These are phyloP conservation scores for Atractosteus spatula DNA, from an alignment of 2,113 vertebrate genomes.

Conservation along the genomic window DNA sequence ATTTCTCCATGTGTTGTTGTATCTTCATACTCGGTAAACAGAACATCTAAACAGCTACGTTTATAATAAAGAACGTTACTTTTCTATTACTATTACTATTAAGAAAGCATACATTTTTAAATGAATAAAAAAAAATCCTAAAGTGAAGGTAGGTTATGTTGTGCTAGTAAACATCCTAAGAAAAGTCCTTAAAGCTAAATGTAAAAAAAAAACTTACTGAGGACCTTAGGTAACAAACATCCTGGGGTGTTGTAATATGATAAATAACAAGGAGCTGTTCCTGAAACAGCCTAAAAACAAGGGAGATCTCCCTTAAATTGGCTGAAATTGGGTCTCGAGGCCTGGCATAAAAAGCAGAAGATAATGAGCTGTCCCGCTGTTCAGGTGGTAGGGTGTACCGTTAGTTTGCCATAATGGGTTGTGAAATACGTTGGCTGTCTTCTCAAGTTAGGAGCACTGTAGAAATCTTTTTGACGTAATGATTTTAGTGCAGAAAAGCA, in stretches of 20 bases:
- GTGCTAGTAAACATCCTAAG: background rate
- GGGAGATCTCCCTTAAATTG: background rate
- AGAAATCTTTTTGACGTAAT: background rate
- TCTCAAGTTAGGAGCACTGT: background rate
- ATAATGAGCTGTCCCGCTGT: background rate
- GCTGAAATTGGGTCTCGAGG: background rate
- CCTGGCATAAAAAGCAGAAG: background rate
- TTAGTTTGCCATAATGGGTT: background rate
- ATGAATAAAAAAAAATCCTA: no score
- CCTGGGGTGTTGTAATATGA: background rate
- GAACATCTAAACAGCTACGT: no score
- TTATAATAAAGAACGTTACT: no score
- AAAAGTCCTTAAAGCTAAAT: conserved; percentile 12
- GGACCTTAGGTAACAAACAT: conserved; percentile 9
- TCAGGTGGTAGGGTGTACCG: background rate
- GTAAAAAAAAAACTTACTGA: conserved; percentile 9
- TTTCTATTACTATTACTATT: no score
- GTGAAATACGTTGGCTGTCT: background rate
- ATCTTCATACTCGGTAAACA: no score
- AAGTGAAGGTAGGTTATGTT: no score
- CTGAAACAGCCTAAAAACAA: conserved; percentile 3
- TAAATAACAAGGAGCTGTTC: conserved; percentile 6
- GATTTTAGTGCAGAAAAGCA: background rate
- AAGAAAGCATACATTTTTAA: no score
- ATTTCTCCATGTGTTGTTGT: no score